These are phyloP conservation scores for Syrrhaptes paradoxus DNA, from an alignment of 2,113 vertebrate species.

Conservation along the genomic window DNA sequence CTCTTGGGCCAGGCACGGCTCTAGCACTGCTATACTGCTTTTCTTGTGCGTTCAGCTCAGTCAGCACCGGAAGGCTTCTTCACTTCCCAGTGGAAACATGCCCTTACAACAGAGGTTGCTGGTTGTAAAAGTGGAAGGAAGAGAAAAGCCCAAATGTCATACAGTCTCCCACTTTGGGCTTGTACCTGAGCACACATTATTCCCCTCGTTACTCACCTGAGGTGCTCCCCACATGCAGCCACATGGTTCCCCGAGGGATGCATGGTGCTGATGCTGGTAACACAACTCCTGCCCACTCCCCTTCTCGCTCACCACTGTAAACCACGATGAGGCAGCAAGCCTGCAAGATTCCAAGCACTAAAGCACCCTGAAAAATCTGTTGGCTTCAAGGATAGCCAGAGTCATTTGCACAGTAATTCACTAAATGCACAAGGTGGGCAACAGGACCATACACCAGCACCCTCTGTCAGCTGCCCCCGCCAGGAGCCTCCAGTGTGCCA, in stretches of 20 bases:
- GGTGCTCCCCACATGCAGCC: not conserved
- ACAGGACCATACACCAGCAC: not conserved
- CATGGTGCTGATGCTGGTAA: not conserved
- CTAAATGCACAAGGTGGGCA: not conserved
- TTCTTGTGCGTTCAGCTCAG: not conserved
- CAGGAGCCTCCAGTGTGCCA: rapidly evolving
- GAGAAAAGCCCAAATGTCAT: not conserved
- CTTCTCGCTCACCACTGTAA: not conserved
- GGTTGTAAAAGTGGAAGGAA: not conserved
- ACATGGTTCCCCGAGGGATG: not conserved
- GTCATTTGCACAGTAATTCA: not conserved
- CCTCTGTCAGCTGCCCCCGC: not conserved
- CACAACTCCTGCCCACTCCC: not conserved
- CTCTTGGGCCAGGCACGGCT: not conserved
- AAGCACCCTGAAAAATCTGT: not conserved
- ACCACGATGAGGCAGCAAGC: rapidly evolving
- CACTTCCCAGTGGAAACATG: not conserved
- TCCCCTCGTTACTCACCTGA: not conserved
- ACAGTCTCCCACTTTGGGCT: not conserved
- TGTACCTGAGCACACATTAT: not conserved
- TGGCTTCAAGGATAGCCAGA: not conserved
- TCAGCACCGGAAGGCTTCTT: not conserved
- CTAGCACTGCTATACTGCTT: rapidly evolving
- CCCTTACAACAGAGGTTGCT: not conserved
- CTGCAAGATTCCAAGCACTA: not conserved